These are phyloP conservation scores for Ypsolopha scabrella DNA, from an alignment of 2,888 invertebrate genomes.

Conservation along the genomic window DNA sequence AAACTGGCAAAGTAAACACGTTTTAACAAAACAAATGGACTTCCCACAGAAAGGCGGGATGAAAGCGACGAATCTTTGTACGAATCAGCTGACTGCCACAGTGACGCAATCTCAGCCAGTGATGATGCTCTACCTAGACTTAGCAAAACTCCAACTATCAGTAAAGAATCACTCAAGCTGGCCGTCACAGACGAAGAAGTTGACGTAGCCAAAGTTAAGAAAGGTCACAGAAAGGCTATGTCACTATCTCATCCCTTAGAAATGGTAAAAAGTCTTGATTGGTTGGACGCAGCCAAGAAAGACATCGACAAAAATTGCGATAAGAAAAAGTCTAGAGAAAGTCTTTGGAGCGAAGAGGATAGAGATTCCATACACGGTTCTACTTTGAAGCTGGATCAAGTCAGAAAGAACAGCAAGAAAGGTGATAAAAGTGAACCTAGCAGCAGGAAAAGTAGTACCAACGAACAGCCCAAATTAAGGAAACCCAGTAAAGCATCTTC, in stretches of 20 bases:
- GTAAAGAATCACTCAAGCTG: conserved; percentile 59
- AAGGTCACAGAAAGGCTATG: conserved; percentile 61
- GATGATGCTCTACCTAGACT: conserved; percentile 52
- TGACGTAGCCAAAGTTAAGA: conserved; percentile 37
- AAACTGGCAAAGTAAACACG: neutral
- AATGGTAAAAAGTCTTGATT: conserved; percentile 55
- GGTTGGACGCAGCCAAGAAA: conserved; percentile 49
- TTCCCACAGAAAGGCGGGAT: conserved; percentile 53
- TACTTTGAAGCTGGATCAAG: conserved; percentile 40
- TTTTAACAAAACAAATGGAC: neutral
- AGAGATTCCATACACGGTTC: conserved; percentile 55
- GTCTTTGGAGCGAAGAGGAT: conserved; percentile 63
- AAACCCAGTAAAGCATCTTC: conserved; percentile 58
- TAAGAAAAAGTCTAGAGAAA: conserved; percentile 59
- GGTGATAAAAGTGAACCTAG: conserved; percentile 41
- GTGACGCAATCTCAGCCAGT: conserved; percentile 56
- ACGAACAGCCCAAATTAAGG: conserved; percentile 44
- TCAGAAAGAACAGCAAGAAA: conserved; percentile 52
- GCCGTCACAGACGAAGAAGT: conserved; percentile 61
- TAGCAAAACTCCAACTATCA: conserved; percentile 50
- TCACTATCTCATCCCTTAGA: conserved; percentile 61
- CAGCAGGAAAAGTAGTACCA: conserved; percentile 39
- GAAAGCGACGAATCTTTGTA: conserved; percentile 63
- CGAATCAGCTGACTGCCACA: conserved; percentile 61
- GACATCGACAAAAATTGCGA: conserved; percentile 43